phyloP scores from a whole-genome alignment of 2,113 vertebrate genomes.

The Neolamprologus devosi region DNA sequence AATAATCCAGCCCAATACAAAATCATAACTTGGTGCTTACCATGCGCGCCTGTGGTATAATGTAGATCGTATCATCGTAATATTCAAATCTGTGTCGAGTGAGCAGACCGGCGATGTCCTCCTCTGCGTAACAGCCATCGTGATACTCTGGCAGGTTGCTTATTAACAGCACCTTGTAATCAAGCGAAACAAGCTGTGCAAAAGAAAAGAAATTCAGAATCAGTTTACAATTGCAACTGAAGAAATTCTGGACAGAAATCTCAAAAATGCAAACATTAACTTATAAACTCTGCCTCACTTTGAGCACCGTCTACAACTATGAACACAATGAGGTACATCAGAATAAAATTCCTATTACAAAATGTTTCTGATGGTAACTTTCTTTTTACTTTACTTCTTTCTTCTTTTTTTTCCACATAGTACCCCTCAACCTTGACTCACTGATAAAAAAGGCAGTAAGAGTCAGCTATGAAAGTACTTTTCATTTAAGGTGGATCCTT shows the following conservation, averaged over 20 bases:
- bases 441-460: neutral
- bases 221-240: neutral
- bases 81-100: neutral
- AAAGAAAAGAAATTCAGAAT: neutral
- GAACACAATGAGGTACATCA: neutral
- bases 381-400: too few species aligned
- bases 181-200: neutral
- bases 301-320: neutral
- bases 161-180: neutral
- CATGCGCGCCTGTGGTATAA: neutral
- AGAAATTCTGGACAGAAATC: neutral
- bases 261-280: neutral
- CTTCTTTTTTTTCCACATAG: rapidly evolving
- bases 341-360: neutral
- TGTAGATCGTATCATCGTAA: neutral
- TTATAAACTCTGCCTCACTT: neutral
- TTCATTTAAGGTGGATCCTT: too few species aligned
- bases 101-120: neutral
- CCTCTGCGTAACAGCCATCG: neutral
- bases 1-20: neutral
- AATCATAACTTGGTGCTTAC: neutral
- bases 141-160: neutral
- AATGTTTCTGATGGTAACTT: neutral
- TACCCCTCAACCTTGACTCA: neutral
- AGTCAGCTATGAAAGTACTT: neutral